Conservation (phyloP, 2,113 vertebrate species). For the Psephotus haematonotus region DNA sequence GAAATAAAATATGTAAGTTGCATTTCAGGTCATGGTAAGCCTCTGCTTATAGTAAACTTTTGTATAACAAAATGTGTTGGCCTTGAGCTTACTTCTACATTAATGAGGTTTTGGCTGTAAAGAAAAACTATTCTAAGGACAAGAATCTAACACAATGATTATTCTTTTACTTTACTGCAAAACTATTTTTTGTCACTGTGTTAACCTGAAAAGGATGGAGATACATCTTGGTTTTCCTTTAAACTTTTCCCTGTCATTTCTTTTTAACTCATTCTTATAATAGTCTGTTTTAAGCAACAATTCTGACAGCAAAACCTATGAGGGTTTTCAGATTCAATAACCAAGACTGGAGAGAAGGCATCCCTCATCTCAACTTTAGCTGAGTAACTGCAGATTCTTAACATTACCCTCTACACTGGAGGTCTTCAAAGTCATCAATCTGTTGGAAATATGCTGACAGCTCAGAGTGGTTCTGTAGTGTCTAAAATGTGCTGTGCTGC, state of each 20-base stretch:
- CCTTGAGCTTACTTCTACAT: neutral
- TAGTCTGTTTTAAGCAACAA: conserved; percentile 14
- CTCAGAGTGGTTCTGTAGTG: conserved; percentile 28
- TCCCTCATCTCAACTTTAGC: conserved; percentile 58
- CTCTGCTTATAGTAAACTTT: neutral
- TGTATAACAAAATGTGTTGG: neutral
- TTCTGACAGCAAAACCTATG: conserved; percentile 67
- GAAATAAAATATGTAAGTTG: neutral
- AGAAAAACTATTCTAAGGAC: neutral
- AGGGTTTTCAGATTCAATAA: conserved; percentile 75
- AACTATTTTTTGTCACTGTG: neutral
- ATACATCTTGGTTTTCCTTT: conserved; percentile 57
- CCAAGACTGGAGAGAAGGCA: conserved; percentile 38
- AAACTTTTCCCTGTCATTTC: conserved; percentile 13
- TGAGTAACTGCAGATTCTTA: conserved; percentile 52
- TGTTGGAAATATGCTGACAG: conserved; percentile 29
- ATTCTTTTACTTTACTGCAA: neutral
- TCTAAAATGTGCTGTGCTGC: neutral
- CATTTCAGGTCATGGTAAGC: neutral
- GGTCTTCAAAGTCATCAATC: conserved; percentile 51
- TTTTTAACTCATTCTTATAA: conserved; percentile 53
- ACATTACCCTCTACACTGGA: conserved; percentile 34
- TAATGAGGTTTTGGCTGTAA: neutral
- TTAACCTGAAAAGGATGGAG: conserved; percentile 48
- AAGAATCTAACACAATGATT: neutral